A percentile compares a stretch with the other conserved stretches of the same genome.
Conservation (phyloP, 1,140 invertebrate genomes). For the Caenorhabditis tropicalis region DNA sequence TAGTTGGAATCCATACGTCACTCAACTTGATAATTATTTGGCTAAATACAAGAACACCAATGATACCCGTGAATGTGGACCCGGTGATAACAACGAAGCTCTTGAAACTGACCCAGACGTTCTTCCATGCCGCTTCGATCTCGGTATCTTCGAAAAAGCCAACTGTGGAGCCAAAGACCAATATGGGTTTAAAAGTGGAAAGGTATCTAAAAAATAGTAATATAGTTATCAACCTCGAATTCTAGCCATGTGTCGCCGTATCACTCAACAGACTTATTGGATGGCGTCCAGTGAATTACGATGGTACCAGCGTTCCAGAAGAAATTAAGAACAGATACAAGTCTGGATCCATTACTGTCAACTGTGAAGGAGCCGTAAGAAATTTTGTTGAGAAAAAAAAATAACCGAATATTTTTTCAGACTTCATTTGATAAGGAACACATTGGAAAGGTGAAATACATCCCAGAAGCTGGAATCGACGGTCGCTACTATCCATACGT, state of each 20-base stretch:
- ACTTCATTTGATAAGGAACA: conserved; percentile 65
- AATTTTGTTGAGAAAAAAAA: not conserved
- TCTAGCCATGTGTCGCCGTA: conserved; percentile 67
- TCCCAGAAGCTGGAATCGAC: conserved; percentile 67
- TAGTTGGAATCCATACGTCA: conserved; percentile 55
- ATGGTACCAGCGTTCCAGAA: conserved; percentile 57
- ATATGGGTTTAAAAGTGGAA: conserved; percentile 67
- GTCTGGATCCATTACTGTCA: conserved; percentile 63
- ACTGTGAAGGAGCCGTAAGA: conserved; percentile 69
- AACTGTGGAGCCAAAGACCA: conserved; percentile 60
- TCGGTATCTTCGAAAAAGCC: conserved; percentile 58
- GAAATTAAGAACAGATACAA: conserved; percentile 66
- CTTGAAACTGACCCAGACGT: conserved; percentile 40
- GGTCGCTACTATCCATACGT: conserved; percentile 70
- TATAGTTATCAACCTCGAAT: no score
- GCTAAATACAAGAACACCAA: conserved; percentile 63
- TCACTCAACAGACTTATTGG: conserved; percentile 71
- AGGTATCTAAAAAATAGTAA: no score
- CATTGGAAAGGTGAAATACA: conserved; percentile 64
- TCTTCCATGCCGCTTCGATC: conserved; percentile 65
- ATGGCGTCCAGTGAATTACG: conserved; percentile 65
- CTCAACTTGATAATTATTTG: conserved; percentile 64
- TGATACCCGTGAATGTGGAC: conserved; percentile 61
- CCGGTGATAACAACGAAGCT: conserved; percentile 15
- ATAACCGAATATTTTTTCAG: conserved; percentile 53